phyloP scores from a whole-genome alignment of 2,113 vertebrate species.

The Enhydra lutris region DNA sequence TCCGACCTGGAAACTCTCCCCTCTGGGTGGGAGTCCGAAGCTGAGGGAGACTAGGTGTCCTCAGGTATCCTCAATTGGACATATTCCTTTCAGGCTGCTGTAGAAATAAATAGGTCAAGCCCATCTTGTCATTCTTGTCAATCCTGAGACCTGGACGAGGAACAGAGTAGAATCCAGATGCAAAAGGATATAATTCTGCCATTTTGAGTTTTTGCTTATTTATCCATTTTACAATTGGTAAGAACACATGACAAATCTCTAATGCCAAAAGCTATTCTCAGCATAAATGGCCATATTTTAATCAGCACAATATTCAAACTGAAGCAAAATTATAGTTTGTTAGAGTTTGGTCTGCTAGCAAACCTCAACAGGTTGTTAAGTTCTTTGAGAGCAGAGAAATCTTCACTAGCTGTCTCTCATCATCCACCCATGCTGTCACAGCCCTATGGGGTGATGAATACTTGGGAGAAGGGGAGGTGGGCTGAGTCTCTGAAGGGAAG shows the following conservation, averaged over 20 bases:
- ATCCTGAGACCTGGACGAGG: background rate
- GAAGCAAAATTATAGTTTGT: background rate
- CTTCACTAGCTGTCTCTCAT: background rate
- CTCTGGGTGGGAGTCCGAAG: accelerated
- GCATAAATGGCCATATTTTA: background rate
- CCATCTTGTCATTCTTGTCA: background rate
- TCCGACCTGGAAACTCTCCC: background rate
- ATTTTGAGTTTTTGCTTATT: background rate
- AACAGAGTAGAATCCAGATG: slow-evolving; percentile 4
- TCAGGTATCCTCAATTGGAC: background rate
- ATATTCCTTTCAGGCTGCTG: background rate
- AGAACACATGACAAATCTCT: background rate
- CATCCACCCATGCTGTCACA: background rate
- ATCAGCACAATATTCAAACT: background rate
- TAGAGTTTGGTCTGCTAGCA: background rate
- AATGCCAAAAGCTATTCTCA: background rate
- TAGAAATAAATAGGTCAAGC: background rate
- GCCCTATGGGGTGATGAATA: too few relatives aligned
- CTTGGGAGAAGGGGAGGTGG: too few relatives aligned
- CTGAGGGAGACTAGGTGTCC: background rate
- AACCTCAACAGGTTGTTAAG: background rate
- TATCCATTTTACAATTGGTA: background rate
- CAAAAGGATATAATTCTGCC: background rate
- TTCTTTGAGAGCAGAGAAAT: background rate
- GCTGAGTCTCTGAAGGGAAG: background rate